phyloP scores from a whole-genome alignment of 1,140 invertebrate genomes.

The Stegodyphus dumicola region DNA sequence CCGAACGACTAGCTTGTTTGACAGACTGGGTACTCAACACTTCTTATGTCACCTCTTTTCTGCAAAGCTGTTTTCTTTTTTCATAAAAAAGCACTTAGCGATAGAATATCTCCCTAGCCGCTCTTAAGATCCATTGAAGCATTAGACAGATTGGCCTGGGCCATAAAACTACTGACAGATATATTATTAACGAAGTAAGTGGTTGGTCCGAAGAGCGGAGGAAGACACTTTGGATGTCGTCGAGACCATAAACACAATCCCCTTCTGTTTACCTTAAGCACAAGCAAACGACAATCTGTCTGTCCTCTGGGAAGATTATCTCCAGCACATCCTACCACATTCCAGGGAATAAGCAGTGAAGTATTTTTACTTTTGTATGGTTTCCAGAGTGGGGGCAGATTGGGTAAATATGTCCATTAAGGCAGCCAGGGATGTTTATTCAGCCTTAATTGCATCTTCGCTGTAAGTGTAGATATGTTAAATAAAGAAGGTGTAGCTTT shows the following conservation, averaged over 20 bases:
- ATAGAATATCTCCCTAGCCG: not conserved
- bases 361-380: no score
- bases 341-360: not conserved
- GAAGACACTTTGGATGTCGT: constrained; percentile 5
- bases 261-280: constrained; percentile 18
- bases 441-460: no score
- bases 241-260: not conserved
- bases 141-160: constrained; percentile 22
- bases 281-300: constrained; percentile 6
- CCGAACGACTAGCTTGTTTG: no score
- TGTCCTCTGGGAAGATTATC: constrained; percentile 18
- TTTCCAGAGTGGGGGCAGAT: no score
- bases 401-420: no score
- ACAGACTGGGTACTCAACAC: no score
- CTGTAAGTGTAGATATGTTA: no score
- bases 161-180: constrained; percentile 35
- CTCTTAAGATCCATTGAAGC: constrained; percentile 13
- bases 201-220: not conserved
- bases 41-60: no score
- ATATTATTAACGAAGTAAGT: constrained; percentile 29
- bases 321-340: not conserved
- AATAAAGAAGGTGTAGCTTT: no score
- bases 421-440: no score
- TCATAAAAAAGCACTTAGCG: constrained; percentile 23
- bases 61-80: no score